A percentile compares a stretch with the other conserved stretches of the same genome.
phyloP scores from a whole-genome alignment of 2,797 vertebrate species.

The Chaenodraco wilsoni region DNA sequence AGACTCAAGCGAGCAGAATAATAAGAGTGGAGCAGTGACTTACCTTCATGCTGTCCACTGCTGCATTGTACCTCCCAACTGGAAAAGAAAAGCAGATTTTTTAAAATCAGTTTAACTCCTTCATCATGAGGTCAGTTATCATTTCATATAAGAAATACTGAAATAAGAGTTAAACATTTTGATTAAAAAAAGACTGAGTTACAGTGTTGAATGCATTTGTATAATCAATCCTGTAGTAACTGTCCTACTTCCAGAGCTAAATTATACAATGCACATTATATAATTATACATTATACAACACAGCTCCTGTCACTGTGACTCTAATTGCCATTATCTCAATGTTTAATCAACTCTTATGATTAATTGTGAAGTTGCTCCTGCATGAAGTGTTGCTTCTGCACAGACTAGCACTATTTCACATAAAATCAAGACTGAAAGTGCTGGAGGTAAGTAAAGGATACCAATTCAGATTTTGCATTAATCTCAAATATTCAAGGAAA shows the following conservation, averaged over 20 bases:
- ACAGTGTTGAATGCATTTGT: slow-evolving; percentile 8
- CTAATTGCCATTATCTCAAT: slow-evolving; percentile 46
- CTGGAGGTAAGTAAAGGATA: background rate
- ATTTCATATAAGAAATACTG: slow-evolving; percentile 7
- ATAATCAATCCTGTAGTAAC: slow-evolving; percentile 22
- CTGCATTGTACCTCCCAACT: slow-evolving; percentile 18
- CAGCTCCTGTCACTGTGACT: slow-evolving; percentile 35
- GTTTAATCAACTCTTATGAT: slow-evolving; percentile 54
- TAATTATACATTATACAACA: slow-evolving; percentile 40
- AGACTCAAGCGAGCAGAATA: slow-evolving; percentile 9
- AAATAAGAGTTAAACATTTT: background rate
- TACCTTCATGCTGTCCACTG: slow-evolving; percentile 6
- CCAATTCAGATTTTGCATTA: slow-evolving; percentile 1
- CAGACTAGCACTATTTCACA: background rate
- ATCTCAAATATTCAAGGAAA: slow-evolving; percentile 12
- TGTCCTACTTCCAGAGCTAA: slow-evolving; percentile 21
- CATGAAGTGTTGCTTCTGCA: background rate
- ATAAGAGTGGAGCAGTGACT: slow-evolving; percentile 10
- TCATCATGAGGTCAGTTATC: slow-evolving; percentile 7
- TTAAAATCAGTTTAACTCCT: slow-evolving; percentile 13
- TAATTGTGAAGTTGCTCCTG: slow-evolving; percentile 22
- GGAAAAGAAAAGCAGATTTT: slow-evolving; percentile 22
- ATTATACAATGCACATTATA: slow-evolving; percentile 40
- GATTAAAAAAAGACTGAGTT: background rate
- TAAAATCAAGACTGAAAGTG: background rate